Evolutionary conservation across 2,888 invertebrate genomes (phyloP).

Genomic region (Stenichneumon culpator): DNA sequence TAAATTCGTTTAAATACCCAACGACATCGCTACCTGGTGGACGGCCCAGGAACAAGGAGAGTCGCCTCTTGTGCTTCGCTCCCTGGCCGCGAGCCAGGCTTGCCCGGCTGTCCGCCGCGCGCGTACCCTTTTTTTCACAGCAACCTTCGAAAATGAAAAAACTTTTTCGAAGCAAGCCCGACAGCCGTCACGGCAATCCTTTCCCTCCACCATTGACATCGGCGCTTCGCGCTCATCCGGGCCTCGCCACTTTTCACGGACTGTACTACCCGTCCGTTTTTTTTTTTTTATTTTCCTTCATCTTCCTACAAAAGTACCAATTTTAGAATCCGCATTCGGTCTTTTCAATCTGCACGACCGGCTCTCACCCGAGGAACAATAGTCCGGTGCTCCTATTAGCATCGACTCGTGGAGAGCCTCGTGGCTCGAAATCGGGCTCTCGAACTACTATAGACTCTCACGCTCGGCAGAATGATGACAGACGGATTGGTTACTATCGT

Average conservation of each 20-base stretch:
- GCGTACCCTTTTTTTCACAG: slow-evolving; percentile 35
- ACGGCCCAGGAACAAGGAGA: slow-evolving; percentile 79
- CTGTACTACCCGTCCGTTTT: too few species aligned
- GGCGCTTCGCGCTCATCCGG: background rate
- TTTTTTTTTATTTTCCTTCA: too few species aligned
- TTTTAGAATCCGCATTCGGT: too few species aligned
- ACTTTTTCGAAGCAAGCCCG: background rate
- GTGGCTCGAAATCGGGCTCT: background rate
- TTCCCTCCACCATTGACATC: background rate
- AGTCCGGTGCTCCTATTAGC: background rate
- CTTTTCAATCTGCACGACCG: too few species aligned
- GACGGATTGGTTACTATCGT: slow-evolving; percentile 7
- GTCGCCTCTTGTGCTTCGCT: slow-evolving; percentile 31
- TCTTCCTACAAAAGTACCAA: too few species aligned
- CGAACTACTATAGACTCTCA: slow-evolving; percentile 1
- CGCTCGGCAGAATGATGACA: background rate
- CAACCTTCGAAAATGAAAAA: slow-evolving; percentile 48
- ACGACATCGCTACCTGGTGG: slow-evolving; percentile 86
- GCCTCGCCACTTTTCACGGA: background rate
- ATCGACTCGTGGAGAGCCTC: background rate
- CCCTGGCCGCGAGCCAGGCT: slow-evolving; percentile 66
- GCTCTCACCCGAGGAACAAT: too few species aligned
- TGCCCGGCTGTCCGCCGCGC: slow-evolving; percentile 63
- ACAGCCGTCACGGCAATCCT: background rate
- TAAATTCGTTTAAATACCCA: slow-evolving; percentile 87